Evolutionary conservation across 2,888 invertebrate species (phyloP), one percentile per base, ranked within the genome.

Genomic region (Plagodis dolabraria): DNA sequence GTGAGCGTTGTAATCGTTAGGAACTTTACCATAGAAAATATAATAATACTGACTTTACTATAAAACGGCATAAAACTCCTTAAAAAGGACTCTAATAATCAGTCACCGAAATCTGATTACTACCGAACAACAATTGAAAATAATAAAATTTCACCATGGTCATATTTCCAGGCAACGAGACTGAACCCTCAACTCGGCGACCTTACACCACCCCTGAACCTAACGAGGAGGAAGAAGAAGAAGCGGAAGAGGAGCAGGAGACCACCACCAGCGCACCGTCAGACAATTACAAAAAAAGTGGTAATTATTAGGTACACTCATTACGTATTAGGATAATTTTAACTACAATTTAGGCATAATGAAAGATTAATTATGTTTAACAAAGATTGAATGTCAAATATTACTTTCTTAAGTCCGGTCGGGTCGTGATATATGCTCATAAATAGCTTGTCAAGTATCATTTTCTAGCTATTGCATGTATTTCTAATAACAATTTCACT

Each of bases 241-340:
- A 85, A 57, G 80, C 84, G 5, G 85, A 87, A 4, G 77, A 87
- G 0, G 76, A 79, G 5, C 80, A 79, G 2, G 82, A 83, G n/a
- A 64, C 75, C 36, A 68, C 75, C 40, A 81, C 82, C 49, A 82
- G 79, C 49, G 65, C 83, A 2, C 77, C 78, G 52, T 69, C 83
- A 51, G 89, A 91, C 76, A 85, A 85, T 82, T 86, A 87, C 79
- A 91, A 93, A 86, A 92, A 93, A 83, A 90, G 92, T 86, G 87
- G 91, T 89, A 89, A 94, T 93, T 91, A 87, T 93, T 93, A 92
- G 92, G 91, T 92, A 92, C 85, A 87, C 83, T 78, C 67, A 82
- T 83, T 85, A 82, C 73, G 72, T 86, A 82, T 80, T 81, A 85
- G 84, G 84, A 73, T 72, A 48, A 65, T 61, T 49, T 44, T 54